A percentile compares a stretch with the other conserved stretches of the same genome.
Evolutionary conservation across 2,888 invertebrate species (phyloP).

Genomic region (Conomelus anceps): DNA sequence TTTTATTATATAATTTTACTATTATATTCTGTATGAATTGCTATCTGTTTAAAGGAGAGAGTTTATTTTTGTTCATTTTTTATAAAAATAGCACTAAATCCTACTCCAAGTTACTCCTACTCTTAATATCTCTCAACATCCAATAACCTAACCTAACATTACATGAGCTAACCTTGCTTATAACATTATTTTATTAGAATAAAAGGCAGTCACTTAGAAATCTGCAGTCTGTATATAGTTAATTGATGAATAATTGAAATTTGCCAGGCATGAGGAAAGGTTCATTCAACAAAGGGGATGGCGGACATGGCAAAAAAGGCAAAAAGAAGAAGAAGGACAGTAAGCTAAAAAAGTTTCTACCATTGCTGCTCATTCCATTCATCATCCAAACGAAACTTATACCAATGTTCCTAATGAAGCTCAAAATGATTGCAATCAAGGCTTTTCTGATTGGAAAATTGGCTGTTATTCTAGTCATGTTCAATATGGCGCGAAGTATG

Average conservation of each 20-base stretch:
- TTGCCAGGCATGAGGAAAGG: neutral
- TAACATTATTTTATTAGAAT: too few relatives aligned
- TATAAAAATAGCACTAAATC: too few relatives aligned
- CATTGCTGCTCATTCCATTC: conserved; percentile 36
- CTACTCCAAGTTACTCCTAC: too few relatives aligned
- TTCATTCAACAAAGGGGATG: neutral
- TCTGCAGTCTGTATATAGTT: too few relatives aligned
- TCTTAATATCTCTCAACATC: too few relatives aligned
- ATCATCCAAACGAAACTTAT: conserved; percentile 36
- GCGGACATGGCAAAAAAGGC: conserved; percentile 13
- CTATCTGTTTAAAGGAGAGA: too few relatives aligned
- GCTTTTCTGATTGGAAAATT: conserved; percentile 36
- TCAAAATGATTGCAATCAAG: conserved; percentile 36
- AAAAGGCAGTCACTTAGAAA: too few relatives aligned
- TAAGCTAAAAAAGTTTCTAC: conserved; percentile 32
- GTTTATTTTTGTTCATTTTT: too few relatives aligned
- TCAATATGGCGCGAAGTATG: conserved; percentile 33
- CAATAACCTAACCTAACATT: too few relatives aligned
- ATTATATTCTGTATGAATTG: too few relatives aligned
- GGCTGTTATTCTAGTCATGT: conserved; percentile 33
- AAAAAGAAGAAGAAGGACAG: conserved; percentile 30
- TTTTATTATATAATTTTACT: too few relatives aligned
- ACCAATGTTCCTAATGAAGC: conserved; percentile 35
- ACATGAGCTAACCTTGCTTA: too few relatives aligned
- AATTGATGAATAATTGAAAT: neutral